Percentiles rank a stretch among this genome's conserved stretches.
Evolutionary conservation across 2,797 vertebrate genomes (phyloP).

Genomic region (Galagoides demidoff): DNA sequence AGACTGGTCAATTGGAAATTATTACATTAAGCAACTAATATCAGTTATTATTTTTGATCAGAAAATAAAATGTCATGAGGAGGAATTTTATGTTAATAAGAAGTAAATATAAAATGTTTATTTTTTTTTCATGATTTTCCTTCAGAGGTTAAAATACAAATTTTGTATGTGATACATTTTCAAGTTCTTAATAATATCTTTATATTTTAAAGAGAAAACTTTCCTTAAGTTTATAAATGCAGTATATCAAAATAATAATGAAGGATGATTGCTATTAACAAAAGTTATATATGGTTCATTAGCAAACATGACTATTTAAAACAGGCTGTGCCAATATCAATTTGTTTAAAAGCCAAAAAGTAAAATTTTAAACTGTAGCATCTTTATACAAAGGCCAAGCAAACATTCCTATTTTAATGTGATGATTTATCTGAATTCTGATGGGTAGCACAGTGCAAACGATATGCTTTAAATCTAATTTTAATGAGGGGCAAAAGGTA

Average conservation of each 20-base stretch:
- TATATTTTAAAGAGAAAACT: neutral
- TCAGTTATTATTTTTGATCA: neutral
- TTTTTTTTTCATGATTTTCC: neutral
- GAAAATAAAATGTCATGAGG: neutral
- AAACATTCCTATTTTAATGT: conserved; percentile 7
- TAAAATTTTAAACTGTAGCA: neutral
- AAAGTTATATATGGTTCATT: neutral
- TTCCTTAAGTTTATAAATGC: neutral
- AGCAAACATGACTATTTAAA: neutral
- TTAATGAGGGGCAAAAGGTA: neutral
- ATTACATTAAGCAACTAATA: neutral
- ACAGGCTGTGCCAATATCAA: neutral
- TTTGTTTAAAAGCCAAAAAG: neutral
- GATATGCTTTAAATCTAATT: conserved; percentile 17
- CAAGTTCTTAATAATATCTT: neutral
- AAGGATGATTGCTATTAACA: neutral
- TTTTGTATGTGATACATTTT: neutral
- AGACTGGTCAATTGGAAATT: neutral
- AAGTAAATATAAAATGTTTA: neutral
- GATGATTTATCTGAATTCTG: conserved; percentile 35
- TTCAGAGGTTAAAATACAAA: neutral
- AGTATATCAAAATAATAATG: neutral
- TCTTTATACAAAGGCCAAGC: neutral
- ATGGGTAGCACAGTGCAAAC: neutral
- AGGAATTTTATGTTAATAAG: neutral